Evolutionary conservation across 1,140 invertebrate species (phyloP).

Genomic region (Pachyrhynchus sulphureomaculatus): DNA sequence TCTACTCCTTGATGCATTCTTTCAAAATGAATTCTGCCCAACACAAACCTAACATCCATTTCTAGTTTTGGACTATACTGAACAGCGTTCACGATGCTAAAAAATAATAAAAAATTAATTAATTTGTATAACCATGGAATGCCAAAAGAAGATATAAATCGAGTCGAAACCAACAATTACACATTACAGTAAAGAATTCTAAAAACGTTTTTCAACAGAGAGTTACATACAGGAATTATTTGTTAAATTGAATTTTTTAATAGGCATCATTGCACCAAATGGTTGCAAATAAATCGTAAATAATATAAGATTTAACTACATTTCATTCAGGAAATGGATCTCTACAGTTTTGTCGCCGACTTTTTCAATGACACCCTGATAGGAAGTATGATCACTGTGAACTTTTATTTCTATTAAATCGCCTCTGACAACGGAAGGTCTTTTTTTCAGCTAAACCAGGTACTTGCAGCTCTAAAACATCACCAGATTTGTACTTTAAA

Average conservation of each 20-base stretch:
- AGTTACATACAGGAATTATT: background rate
- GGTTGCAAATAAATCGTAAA: background rate
- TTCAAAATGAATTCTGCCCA: conserved; percentile 38
- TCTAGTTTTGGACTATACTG: conserved; percentile 19
- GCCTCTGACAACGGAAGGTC: conserved; percentile 44
- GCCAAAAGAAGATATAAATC: background rate
- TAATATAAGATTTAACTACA: conserved; percentile 28
- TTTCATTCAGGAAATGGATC: conserved; percentile 30
- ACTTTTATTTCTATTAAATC: conserved; percentile 41
- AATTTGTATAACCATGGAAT: background rate
- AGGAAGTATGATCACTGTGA: conserved; percentile 39
- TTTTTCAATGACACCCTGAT: conserved; percentile 36
- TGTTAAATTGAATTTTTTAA: too few species aligned
- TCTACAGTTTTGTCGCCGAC: conserved; percentile 38
- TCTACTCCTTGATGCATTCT: conserved; percentile 40
- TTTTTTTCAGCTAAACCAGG: conserved; percentile 48
- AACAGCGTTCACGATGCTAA: conserved; percentile 27
- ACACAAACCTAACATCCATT: conserved; percentile 39
- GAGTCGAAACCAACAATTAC: background rate
- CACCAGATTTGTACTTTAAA: background rate
- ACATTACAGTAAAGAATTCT: background rate
- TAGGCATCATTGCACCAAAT: too few species aligned
- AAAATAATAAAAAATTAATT: conserved; percentile 2
- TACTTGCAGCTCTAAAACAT: conserved; percentile 38
- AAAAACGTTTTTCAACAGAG: background rate